Conservation (phyloP, 2,113 vertebrate genomes). For the Calonectris borealis region DNA sequence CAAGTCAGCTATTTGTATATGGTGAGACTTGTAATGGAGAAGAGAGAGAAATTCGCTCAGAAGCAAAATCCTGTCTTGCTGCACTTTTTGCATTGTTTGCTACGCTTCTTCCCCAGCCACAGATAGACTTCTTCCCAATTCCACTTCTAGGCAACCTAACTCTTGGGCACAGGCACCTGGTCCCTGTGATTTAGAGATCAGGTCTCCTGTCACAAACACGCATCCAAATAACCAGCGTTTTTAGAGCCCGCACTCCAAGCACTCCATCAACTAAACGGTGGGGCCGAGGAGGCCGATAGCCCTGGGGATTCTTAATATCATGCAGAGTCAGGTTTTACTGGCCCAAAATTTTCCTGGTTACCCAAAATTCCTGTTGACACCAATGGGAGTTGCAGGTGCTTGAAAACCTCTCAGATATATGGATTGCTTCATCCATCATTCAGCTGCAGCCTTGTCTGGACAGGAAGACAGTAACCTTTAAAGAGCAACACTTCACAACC, state of each 20-base stretch:
- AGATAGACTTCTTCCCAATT: neutral
- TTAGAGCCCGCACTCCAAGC: neutral
- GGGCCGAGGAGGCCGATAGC: neutral
- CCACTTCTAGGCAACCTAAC: neutral
- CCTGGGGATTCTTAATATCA: neutral
- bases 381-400: constrained; percentile 38
- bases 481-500: constrained; percentile 56
- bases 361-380: constrained; percentile 18
- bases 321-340: constrained; percentile 5
- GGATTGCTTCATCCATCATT: constrained; percentile 12
- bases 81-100: neutral
- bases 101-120: neutral
- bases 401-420: neutral
- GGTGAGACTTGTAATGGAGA: constrained; percentile 12
- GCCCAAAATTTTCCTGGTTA: neutral
- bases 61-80: neutral
- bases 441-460: constrained; percentile 42
- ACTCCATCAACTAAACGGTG: neutral
- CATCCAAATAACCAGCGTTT: neutral
- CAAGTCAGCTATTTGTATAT: constrained; percentile 57
- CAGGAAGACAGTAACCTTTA: constrained; percentile 62
- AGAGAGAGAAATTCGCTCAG: neutral
- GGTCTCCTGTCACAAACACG: neutral
- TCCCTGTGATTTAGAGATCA: neutral
- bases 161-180: neutral